Base-by-base conservation (phyloP, 2,888 invertebrate genomes). In the Pediacus dermestoides region DNA sequence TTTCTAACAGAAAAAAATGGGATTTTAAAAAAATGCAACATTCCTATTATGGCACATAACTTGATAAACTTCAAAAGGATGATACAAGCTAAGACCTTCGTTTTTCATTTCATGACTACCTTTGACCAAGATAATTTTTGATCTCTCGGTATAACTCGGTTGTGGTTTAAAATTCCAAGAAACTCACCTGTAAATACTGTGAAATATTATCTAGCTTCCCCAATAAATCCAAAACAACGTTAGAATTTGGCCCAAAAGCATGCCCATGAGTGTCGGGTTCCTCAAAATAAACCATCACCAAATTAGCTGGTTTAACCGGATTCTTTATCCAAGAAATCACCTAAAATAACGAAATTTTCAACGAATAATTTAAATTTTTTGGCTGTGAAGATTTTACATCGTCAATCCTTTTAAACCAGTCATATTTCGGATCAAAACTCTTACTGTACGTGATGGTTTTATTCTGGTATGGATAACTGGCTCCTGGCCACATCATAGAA, bases 401-500 rank as follows among this genome's bases (percentile, higher is more conserved):
- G 47, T 83, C 79, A 9, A 82, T 67, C 27, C 82, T 67, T 3
- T 71, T 57, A 46, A 70, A 63, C 69, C 75, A 78, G 26, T 74
- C 59, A 3, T 73, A 51, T 3, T 50, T 55, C 2, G 46, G 35
- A 41, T 74, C 62, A 55, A 71, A 80, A 2, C 52, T 57, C 50
- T 69, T 50, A 2, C 53, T 39, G 52, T 74, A 70, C 1, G 74
- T 74, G 14, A 76, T 70, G 22, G 62, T 62, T 8, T 67, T 71
- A 8, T 70, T 68, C 35, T 73, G 68, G 52, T 79, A 81, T 6
- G 67, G 50, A 47, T 71, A 77, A 18, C 70, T 59, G 32, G 73
- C 69, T 1, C 84, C 84, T 2, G 83, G 82, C 85, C 85, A 86
- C 79, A 83, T 82, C 70, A 82, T 74, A 2, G 73, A 70, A 1